Conservation (phyloP, 2,113 vertebrate genomes). For the Desmodus rotundus region DNA sequence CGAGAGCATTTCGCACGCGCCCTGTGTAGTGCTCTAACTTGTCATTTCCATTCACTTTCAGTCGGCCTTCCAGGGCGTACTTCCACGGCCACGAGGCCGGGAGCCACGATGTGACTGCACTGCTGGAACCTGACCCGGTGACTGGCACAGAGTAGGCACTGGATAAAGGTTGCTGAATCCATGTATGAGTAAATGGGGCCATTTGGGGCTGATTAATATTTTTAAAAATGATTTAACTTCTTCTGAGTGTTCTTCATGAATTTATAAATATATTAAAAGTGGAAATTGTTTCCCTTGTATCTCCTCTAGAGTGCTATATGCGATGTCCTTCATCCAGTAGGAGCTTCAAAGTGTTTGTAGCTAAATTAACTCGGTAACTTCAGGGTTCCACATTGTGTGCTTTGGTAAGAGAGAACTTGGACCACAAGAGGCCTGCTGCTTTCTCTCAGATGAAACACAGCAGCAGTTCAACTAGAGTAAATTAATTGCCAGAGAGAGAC, state of each 20-base stretch:
- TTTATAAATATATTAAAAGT: neutral
- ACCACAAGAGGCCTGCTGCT: neutral
- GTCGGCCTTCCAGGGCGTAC: neutral
- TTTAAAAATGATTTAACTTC: slow-evolving; percentile 14
- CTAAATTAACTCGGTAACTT: slow-evolving; percentile 4
- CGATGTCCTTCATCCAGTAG: neutral
- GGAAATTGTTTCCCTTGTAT: neutral
- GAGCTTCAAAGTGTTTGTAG: neutral
- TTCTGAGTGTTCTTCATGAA: neutral
- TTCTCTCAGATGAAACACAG: neutral
- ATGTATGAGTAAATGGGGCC: neutral
- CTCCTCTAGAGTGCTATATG: neutral
- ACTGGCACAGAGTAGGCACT: neutral
- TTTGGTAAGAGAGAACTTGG: neutral
- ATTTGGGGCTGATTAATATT: neutral
- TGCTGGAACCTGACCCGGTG: neutral
- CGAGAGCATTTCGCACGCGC: neutral
- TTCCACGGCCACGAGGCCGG: neutral
- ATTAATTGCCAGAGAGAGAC: slow-evolving; percentile 8
- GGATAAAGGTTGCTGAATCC: neutral
- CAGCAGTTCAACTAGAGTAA: slow-evolving; percentile 32
- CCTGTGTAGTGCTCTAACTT: neutral
- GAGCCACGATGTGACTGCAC: neutral
- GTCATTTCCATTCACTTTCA: neutral
- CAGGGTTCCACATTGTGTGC: neutral